A percentile compares a stretch with the other conserved stretches of the same genome.
These are phyloP conservation scores for Mustela lutreola DNA, from an alignment of 2,113 vertebrate genomes.

Conservation along the genomic window DNA sequence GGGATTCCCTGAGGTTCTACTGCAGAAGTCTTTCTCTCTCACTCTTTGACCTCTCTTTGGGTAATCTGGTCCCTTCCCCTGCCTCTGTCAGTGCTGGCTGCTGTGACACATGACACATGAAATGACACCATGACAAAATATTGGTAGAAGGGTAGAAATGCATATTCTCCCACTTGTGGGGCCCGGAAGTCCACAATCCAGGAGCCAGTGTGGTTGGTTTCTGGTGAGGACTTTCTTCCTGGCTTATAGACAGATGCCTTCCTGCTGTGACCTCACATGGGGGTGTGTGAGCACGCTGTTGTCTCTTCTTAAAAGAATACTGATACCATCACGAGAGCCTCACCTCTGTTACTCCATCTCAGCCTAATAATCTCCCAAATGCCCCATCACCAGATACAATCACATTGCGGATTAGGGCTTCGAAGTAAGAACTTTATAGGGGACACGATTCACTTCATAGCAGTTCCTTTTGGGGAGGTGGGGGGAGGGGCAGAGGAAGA, in stretches of 20 bases:
- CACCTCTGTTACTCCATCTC: neutral
- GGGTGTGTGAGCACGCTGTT: neutral
- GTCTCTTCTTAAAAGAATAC: neutral
- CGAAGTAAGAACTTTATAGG: neutral
- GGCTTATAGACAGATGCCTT: neutral
- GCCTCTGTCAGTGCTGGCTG: neutral
- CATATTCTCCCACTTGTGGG: neutral
- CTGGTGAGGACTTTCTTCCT: neutral
- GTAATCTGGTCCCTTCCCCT: neutral
- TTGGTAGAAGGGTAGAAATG: neutral
- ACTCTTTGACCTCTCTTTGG: neutral
- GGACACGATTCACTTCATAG: neutral
- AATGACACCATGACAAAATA: neutral
- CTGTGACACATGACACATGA: neutral
- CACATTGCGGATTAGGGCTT: neutral
- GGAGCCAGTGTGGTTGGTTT: neutral
- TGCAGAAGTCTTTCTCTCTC: neutral
- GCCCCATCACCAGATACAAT: neutral
- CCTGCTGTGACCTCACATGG: neutral
- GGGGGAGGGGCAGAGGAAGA: neutral
- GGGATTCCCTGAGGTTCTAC: neutral
- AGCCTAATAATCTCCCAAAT: neutral
- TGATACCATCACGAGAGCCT: neutral
- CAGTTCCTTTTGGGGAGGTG: neutral
- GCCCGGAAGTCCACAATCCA: neutral